Conservation (phyloP, 1,140 invertebrate genomes). For the Nixonia krombeini region DNA sequence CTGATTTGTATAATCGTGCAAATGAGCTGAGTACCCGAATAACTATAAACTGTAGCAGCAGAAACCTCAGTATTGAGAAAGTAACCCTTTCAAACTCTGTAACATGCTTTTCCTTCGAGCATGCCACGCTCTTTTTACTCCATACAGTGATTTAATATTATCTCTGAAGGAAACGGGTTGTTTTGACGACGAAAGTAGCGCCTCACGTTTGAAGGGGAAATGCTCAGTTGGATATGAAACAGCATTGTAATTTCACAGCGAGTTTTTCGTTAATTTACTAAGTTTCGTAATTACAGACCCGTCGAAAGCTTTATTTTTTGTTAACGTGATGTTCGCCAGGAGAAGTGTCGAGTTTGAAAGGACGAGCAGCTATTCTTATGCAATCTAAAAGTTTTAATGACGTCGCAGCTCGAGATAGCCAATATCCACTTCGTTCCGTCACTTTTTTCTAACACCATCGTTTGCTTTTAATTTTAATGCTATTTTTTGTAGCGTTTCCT, state of each 20-base stretch:
- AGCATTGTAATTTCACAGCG: slow-evolving; percentile 35
- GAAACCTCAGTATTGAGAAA: too few species aligned
- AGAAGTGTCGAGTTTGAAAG: slow-evolving; percentile 35
- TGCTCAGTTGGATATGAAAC: slow-evolving; percentile 30
- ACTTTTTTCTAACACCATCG: slow-evolving; percentile 54
- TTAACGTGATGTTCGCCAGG: slow-evolving; percentile 15
- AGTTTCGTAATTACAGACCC: slow-evolving; percentile 43
- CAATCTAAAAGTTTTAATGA: slow-evolving; percentile 73
- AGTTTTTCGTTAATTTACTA: slow-evolving; percentile 46
- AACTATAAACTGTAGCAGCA: too few species aligned
- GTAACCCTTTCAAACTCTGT: too few species aligned
- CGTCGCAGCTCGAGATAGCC: slow-evolving; percentile 63
- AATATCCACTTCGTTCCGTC: slow-evolving; percentile 69
- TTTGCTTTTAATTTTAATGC: slow-evolving; percentile 46
- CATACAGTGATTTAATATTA: too few species aligned
- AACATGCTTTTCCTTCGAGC: too few species aligned
- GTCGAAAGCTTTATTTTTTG: slow-evolving; percentile 14
- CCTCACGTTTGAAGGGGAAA: slow-evolving; percentile 6
- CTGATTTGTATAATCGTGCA: too few species aligned
- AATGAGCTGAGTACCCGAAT: too few species aligned
- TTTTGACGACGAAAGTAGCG: too few species aligned
- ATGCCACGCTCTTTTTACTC: too few species aligned
- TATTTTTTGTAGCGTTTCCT: slow-evolving; percentile 40
- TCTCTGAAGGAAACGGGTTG: too few species aligned
- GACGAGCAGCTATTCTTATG: slow-evolving; percentile 64